These are phyloP conservation scores for Cataglyphis altisquamis DNA, from an alignment of 2,888 invertebrate species.

Conservation along the genomic window DNA sequence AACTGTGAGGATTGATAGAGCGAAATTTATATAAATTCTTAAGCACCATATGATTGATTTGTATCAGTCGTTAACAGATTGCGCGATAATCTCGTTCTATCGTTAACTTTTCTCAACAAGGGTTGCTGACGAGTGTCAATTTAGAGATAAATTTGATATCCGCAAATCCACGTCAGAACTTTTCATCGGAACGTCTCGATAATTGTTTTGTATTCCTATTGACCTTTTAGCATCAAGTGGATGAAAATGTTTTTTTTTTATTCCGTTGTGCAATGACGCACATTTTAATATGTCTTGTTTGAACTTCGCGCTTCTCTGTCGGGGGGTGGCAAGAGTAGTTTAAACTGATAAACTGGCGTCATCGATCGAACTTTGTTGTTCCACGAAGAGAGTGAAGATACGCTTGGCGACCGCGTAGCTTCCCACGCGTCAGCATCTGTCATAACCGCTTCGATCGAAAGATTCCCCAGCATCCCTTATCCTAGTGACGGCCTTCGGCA, in stretches of 20 bases:
- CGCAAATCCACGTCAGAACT: not conserved
- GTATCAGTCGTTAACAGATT: not conserved
- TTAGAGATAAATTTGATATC: constrained; percentile 1
- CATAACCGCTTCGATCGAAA: constrained; percentile 30
- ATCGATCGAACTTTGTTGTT: constrained; percentile 44
- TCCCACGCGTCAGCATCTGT: constrained; percentile 21
- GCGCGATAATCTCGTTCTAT: constrained; percentile 1
- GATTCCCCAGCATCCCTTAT: not conserved
- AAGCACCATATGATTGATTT: not conserved
- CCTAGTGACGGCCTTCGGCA: not conserved
- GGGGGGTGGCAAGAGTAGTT: not conserved
- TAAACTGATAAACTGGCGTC: constrained; percentile 36
- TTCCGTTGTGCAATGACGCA: constrained; percentile 11
- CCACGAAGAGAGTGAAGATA: constrained; percentile 1
- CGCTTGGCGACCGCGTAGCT: constrained; percentile 5
- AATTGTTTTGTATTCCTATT: constrained; percentile 19
- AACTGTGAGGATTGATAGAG: not conserved
- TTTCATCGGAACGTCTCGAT: not conserved
- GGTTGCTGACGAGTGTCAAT: not conserved
- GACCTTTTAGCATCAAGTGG: not conserved
- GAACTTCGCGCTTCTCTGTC: constrained; percentile 25
- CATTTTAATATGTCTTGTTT: not conserved
- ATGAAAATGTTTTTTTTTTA: constrained; percentile 30
- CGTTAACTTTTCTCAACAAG: not conserved
- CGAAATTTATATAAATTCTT: not conserved